A percentile compares a stretch with the other conserved stretches of the same genome.
Evolutionary conservation across 2,888 invertebrate species (phyloP).

Genomic region (Cabera pusaria): DNA sequence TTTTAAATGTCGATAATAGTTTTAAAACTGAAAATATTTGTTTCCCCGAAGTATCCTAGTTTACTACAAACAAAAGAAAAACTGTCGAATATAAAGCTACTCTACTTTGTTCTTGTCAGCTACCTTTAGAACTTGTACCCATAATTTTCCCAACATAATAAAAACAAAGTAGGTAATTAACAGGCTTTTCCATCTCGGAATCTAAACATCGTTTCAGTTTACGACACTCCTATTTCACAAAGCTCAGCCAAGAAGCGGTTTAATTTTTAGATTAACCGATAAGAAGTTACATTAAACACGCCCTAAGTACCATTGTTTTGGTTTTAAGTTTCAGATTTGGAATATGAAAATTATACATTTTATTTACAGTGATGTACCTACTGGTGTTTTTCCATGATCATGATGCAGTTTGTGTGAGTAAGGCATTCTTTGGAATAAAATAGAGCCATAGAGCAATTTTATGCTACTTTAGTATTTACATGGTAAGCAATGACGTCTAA

Average conservation of each 20-base stretch:
- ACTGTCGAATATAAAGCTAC: background rate
- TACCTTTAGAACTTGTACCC: slow-evolving; percentile 3
- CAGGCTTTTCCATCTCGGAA: slow-evolving; percentile 20
- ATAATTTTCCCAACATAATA: slow-evolving; percentile 7
- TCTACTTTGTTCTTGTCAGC: slow-evolving; percentile 4
- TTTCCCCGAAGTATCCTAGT: too few species aligned
- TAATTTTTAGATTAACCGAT: slow-evolving; percentile 28
- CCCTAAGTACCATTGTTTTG: slow-evolving; percentile 25
- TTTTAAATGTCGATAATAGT: too few species aligned
- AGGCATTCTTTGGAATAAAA: too few species aligned
- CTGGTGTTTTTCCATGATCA: too few species aligned
- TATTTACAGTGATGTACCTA: too few species aligned
- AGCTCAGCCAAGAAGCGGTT: slow-evolving; percentile 23
- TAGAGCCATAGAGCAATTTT: too few species aligned
- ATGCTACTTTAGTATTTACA: too few species aligned
- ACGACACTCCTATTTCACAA: slow-evolving; percentile 22
- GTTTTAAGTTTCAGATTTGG: slow-evolving; percentile 20
- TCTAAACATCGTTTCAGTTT: slow-evolving; percentile 21
- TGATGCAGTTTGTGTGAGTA: too few species aligned
- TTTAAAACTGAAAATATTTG: too few species aligned
- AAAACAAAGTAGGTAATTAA: slow-evolving; percentile 17
- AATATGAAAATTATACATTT: slow-evolving; percentile 13
- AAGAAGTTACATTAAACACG: slow-evolving; percentile 28
- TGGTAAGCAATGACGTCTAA: too few species aligned
- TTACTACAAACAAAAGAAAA: too few species aligned